Evolutionary conservation across 2,113 vertebrate species (phyloP).

Genomic region (Burhinus oedicnemus): DNA sequence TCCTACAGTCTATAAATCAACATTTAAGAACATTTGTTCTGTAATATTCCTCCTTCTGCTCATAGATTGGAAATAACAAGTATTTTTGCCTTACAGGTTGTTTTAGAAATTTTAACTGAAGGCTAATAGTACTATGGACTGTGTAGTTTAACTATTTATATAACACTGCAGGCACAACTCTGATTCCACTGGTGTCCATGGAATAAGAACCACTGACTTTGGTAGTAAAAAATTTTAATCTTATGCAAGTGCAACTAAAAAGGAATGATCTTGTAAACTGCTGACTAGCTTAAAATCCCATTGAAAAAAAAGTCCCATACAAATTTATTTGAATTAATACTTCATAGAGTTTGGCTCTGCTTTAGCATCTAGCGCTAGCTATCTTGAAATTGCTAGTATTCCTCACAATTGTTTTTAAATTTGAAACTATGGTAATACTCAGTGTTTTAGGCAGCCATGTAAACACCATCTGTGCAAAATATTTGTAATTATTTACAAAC

Average conservation of each 20-base stretch:
- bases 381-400: conserved; percentile 24
- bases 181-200: not conserved
- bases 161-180: not conserved
- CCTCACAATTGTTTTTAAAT: conserved; percentile 32
- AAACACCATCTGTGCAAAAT: conserved; percentile 61
- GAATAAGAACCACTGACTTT: not conserved
- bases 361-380: not conserved
- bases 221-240: not conserved
- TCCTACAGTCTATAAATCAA: conserved; percentile 20
- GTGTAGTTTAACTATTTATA: not conserved
- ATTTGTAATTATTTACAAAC: conserved; percentile 54
- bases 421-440: conserved; percentile 29
- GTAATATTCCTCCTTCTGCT: conserved; percentile 22
- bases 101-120: not conserved
- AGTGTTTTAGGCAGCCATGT: conserved; percentile 39
- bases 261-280: not conserved
- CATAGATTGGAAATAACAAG: not conserved
- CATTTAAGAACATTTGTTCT: conserved; percentile 21
- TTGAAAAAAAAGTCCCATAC: not conserved
- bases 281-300: not conserved
- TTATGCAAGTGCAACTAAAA: not conserved
- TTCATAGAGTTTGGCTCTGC: not conserved
- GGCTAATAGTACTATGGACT: not conserved
- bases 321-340: not conserved
- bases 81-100: not conserved